These are phyloP conservation scores for Paramacrobiotus metropolitanus DNA, from an alignment of 1,140 invertebrate species.

Conservation along the genomic window DNA sequence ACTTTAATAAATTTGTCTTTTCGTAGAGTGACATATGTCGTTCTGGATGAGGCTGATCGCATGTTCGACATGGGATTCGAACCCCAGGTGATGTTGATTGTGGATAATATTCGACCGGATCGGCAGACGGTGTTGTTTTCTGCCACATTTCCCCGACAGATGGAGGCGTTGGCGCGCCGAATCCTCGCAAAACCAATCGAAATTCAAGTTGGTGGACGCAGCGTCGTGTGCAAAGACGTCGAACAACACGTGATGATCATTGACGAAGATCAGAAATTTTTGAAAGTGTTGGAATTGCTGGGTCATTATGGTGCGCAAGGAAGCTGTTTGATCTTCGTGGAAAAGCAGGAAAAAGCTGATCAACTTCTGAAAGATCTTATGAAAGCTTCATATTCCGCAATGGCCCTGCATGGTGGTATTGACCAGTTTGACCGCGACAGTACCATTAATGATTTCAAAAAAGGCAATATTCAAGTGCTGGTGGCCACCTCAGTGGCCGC, in stretches of 20 bases:
- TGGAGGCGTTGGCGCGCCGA: slow-evolving; percentile 85
- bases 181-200: slow-evolving; percentile 87
- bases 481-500: slow-evolving; percentile 90
- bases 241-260: slow-evolving; percentile 73
- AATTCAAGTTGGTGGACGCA: slow-evolving; percentile 75
- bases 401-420: slow-evolving; percentile 93
- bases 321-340: slow-evolving; percentile 87
- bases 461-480: slow-evolving; percentile 41
- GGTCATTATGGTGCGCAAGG: slow-evolving; percentile 81
- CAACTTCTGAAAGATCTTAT: slow-evolving; percentile 79
- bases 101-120: slow-evolving; percentile 89
- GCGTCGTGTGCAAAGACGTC: slow-evolving; percentile 93
- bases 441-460: slow-evolving; percentile 92
- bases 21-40: slow-evolving; percentile 93
- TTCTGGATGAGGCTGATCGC: slow-evolving; percentile 92
- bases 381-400: slow-evolving; percentile 81
- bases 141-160: slow-evolving; percentile 92
- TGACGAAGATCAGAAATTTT: slow-evolving; percentile 90
- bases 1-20: too few relatives aligned
- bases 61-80: slow-evolving; percentile 99
- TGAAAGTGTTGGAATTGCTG: slow-evolving; percentile 82
- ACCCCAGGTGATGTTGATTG: slow-evolving; percentile 90
- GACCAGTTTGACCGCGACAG: slow-evolving; percentile 97
- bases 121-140: slow-evolving; percentile 95
- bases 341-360: slow-evolving; percentile 93